These are phyloP conservation scores for Oscarella lobularis DNA, from an alignment of 37 sponge, comb jelly and placozoan genomes.

Conservation along the genomic window DNA sequence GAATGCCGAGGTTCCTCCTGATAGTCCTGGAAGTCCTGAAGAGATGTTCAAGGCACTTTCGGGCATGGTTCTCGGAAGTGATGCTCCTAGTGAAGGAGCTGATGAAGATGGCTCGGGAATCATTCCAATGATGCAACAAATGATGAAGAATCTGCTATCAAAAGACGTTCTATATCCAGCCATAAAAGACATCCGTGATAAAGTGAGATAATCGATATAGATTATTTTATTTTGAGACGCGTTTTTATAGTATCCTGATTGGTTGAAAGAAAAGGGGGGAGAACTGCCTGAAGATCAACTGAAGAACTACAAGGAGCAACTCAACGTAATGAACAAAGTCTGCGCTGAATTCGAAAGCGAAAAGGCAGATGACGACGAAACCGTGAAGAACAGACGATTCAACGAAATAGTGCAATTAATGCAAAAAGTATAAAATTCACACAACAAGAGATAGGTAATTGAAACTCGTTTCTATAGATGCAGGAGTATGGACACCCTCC, in stretches of 20 bases:
- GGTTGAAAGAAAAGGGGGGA: slow-evolving; percentile 26
- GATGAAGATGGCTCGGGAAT: slow-evolving; percentile 50
- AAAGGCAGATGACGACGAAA: slow-evolving; percentile 12
- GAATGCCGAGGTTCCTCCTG: not conserved
- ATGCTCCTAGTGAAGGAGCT: not conserved
- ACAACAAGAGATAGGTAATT: too few species aligned
- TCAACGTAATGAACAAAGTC: slow-evolving; percentile 49
- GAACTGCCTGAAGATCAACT: slow-evolving; percentile 20
- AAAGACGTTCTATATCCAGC: slow-evolving; percentile 70
- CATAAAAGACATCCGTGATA: slow-evolving; percentile 37
- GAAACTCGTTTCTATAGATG: slow-evolving; percentile 21
- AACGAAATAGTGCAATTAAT: slow-evolving; percentile 44
- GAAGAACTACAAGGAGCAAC: slow-evolving; percentile 35
- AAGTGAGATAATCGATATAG: slow-evolving; percentile 9
- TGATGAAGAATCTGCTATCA: slow-evolving; percentile 64
- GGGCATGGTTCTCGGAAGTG: not conserved
- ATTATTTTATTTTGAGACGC: not conserved
- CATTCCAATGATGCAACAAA: slow-evolving; percentile 61
- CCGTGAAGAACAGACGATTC: not conserved
- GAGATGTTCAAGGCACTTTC: not conserved
- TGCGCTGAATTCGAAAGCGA: slow-evolving; percentile 54
- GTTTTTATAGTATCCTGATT: slow-evolving; percentile 54
- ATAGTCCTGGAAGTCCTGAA: too few species aligned
- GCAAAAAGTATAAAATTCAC: slow-evolving; percentile 53
- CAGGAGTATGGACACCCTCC: slow-evolving; percentile 65